Percentiles rank a stretch among this genome's conserved stretches.
phyloP scores from a whole-genome alignment of 2,888 invertebrate genomes.

The Ochropleura leucogaster region DNA sequence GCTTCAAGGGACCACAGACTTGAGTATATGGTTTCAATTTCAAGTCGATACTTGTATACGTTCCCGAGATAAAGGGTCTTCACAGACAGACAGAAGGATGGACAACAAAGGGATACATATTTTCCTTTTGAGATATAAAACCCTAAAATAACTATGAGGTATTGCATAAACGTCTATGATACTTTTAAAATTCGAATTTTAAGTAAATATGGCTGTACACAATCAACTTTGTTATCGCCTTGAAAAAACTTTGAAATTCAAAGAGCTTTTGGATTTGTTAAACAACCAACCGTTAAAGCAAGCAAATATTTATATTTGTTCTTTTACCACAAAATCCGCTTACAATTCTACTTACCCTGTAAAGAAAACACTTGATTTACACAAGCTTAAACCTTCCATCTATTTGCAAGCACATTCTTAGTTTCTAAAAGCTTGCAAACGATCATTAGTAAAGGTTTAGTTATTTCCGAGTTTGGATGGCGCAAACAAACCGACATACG shows the following conservation, averaged over 20 bases:
- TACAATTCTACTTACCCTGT: slow-evolving; percentile 28
- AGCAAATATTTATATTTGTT: slow-evolving; percentile 31
- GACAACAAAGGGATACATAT: too few relatives aligned
- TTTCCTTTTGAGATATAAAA: too few relatives aligned
- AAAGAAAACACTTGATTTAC: slow-evolving; percentile 11
- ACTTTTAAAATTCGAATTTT: background rate
- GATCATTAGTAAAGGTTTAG: slow-evolving; percentile 50
- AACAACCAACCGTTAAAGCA: slow-evolving; percentile 25
- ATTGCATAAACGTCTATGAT: too few relatives aligned
- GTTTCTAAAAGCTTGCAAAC: slow-evolving; percentile 51
- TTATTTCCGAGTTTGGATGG: slow-evolving; percentile 50
- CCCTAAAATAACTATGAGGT: background rate
- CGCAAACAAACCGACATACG: slow-evolving; percentile 43
- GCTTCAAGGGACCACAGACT: too few relatives aligned
- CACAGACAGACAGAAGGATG: too few relatives aligned
- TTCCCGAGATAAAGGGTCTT: too few relatives aligned
- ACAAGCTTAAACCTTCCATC: slow-evolving; percentile 20
- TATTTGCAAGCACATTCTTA: slow-evolving; percentile 31
- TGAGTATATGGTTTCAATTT: too few relatives aligned
- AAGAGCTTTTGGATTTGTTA: background rate
- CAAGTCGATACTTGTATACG: too few relatives aligned
- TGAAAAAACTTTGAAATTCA: background rate
- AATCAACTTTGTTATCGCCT: too few relatives aligned
- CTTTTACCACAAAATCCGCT: slow-evolving; percentile 38
- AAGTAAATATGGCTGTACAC: background rate